Conservation (phyloP, 2,888 invertebrate genomes). For the Lapara coniferarum region DNA sequence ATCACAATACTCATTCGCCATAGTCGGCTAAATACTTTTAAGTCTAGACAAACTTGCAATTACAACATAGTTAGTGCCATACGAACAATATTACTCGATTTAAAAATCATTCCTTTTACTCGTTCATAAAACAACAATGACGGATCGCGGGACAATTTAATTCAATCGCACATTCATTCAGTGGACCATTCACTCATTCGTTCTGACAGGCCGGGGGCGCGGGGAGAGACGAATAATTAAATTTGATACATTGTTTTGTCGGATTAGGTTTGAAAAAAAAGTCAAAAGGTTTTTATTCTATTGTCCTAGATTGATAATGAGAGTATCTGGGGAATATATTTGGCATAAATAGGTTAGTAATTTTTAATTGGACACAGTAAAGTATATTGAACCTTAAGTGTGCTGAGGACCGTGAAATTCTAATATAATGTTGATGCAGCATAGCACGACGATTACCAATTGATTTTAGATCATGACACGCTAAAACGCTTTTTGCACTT, state of each 20-base stretch:
- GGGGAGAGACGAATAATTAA: constrained; percentile 24
- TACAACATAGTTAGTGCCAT: not conserved
- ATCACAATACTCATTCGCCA: too few relatives aligned
- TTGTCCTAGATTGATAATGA: not conserved
- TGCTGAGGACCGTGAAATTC: too few relatives aligned
- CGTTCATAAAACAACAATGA: constrained; percentile 13
- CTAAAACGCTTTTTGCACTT: too few relatives aligned
- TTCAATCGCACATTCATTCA: constrained; percentile 41
- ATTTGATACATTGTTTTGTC: constrained; percentile 30
- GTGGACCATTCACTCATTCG: constrained; percentile 35
- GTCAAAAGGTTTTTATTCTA: not conserved
- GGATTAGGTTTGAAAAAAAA: constrained; percentile 20
- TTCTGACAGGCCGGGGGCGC: constrained; percentile 29
- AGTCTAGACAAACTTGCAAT: not conserved
- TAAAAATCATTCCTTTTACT: constrained; percentile 1
- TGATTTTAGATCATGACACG: too few relatives aligned
- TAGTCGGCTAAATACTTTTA: not conserved
- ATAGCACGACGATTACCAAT: too few relatives aligned
- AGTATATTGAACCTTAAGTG: too few relatives aligned
- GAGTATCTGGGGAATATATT: not conserved
- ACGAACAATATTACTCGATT: not conserved
- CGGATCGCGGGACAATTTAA: constrained; percentile 33
- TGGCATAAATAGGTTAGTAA: not conserved
- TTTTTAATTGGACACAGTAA: too few relatives aligned
- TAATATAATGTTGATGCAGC: too few relatives aligned